These are phyloP conservation scores for Hippoglossus stenolepis DNA, from an alignment of 2,113 vertebrate genomes.

Conservation along the genomic window DNA sequence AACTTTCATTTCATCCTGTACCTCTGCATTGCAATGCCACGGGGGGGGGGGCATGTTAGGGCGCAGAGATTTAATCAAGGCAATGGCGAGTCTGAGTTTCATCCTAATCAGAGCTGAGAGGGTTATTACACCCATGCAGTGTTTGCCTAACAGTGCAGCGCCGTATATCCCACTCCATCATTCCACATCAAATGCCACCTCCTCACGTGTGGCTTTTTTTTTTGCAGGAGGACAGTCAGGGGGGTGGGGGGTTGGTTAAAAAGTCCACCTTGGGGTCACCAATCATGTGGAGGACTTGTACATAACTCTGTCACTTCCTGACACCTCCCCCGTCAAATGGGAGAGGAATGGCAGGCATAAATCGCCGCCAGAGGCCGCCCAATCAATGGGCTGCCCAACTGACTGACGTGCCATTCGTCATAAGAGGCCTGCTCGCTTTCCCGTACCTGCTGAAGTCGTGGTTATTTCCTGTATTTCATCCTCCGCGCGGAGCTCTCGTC, in stretches of 20 bases:
- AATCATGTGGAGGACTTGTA: slow-evolving; percentile 77
- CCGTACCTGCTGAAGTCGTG: slow-evolving; percentile 50
- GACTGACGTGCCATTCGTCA: slow-evolving; percentile 76
- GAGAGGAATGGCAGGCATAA: slow-evolving; percentile 78
- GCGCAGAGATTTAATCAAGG: slow-evolving; percentile 77
- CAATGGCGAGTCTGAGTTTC: slow-evolving; percentile 65
- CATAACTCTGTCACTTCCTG: slow-evolving; percentile 80
- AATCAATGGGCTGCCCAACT: slow-evolving; percentile 76
- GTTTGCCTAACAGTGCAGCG: slow-evolving; percentile 30
- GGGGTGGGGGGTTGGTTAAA: slow-evolving; percentile 34
- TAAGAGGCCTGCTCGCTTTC: slow-evolving; percentile 39
- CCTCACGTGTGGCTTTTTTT: slow-evolving; percentile 29
- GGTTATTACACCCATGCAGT: slow-evolving; percentile 61
- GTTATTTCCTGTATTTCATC: slow-evolving; percentile 30
- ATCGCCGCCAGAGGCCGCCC: slow-evolving; percentile 69
- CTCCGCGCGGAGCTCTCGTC: background rate
- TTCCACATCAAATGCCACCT: slow-evolving; percentile 39
- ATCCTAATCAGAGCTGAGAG: slow-evolving; percentile 73
- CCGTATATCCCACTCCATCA: slow-evolving; percentile 42
- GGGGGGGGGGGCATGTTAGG: slow-evolving; percentile 30
- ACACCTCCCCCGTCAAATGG: slow-evolving; percentile 77
- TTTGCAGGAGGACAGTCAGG: slow-evolving; percentile 33
- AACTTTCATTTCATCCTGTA: slow-evolving; percentile 64
- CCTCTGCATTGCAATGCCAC: slow-evolving; percentile 49
- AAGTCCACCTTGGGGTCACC: slow-evolving; percentile 70